These are phyloP conservation scores for Spinus olivaceus DNA, from an alignment of 2,797 vertebrate species.

Conservation along the genomic window DNA sequence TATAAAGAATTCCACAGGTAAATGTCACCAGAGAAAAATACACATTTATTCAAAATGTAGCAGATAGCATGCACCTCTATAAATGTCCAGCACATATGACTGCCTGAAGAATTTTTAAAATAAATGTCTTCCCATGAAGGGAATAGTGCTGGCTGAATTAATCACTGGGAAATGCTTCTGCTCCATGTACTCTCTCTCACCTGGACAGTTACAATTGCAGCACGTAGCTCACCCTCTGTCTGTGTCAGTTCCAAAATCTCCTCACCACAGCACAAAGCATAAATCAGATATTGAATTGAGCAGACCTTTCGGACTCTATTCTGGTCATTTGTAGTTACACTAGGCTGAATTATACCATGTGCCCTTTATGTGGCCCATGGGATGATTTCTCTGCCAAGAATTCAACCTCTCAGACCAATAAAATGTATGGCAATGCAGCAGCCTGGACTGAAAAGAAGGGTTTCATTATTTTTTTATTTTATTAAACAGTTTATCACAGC, in stretches of 20 bases:
- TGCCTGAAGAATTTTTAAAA: constrained; percentile 58
- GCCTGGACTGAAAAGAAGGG: background rate
- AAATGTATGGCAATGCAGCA: background rate
- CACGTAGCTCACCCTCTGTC: background rate
- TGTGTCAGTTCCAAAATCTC: constrained; percentile 11
- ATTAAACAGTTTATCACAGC: constrained; percentile 23
- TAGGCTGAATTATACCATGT: constrained; percentile 11
- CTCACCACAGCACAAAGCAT: background rate
- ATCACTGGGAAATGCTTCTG: constrained; percentile 49
- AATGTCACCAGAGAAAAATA: constrained; percentile 61
- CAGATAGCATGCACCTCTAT: constrained; percentile 30
- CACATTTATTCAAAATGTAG: constrained; percentile 64
- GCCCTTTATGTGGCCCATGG: constrained; percentile 10
- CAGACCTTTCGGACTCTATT: constrained; percentile 6
- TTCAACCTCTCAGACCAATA: constrained; percentile 35
- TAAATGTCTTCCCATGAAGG: constrained; percentile 40
- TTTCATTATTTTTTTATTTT: constrained; percentile 59
- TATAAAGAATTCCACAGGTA: constrained; percentile 54
- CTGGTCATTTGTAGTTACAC: constrained; percentile 31
- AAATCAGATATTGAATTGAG: constrained; percentile 16
- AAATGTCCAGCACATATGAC: background rate
- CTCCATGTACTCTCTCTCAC: background rate
- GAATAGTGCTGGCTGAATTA: constrained; percentile 46
- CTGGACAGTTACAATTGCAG: background rate
- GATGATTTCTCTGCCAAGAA: constrained; percentile 8